Conservation (phyloP, 64 coral and sea anemone genomes). For the Pocillopora damicornis region DNA sequence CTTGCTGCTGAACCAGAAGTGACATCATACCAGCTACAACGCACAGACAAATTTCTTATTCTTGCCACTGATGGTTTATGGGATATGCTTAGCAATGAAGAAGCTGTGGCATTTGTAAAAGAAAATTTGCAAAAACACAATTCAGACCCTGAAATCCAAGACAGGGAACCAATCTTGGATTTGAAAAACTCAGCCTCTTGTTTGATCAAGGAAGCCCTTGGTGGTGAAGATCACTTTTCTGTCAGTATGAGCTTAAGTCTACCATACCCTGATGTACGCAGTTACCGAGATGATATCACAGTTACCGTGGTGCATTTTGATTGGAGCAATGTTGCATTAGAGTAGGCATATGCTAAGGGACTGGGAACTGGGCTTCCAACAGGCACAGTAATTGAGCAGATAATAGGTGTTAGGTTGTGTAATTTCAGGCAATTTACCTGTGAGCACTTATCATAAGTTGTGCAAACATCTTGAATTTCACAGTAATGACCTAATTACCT, state of each 20-base stretch:
- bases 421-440: background rate
- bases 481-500: no score
- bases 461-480: no score
- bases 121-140: conserved; percentile 35
- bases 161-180: background rate
- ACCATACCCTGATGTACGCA: conserved; percentile 72
- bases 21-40: conserved; percentile 63
- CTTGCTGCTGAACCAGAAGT: conserved; percentile 92
- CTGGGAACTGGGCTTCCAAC: no score
- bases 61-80: conserved; percentile 94
- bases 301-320: conserved; percentile 83
- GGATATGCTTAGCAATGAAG: conserved; percentile 87
- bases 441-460: no score
- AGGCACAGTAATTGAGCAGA: background rate
- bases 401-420: background rate
- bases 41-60: conserved; percentile 73
- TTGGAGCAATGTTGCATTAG: conserved; percentile 41
- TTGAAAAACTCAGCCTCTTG: conserved; percentile 74
- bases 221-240: conserved; percentile 66
- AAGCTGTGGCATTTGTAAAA: conserved; percentile 69
- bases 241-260: conserved; percentile 63
- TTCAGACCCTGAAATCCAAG: background rate
- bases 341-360: background rate
- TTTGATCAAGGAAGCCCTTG: conserved; percentile 78
- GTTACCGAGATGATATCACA: conserved; percentile 84